These are phyloP conservation scores for Drosophila austrosaltans DNA, from an alignment of 2,888 invertebrate species.

Conservation along the genomic window DNA sequence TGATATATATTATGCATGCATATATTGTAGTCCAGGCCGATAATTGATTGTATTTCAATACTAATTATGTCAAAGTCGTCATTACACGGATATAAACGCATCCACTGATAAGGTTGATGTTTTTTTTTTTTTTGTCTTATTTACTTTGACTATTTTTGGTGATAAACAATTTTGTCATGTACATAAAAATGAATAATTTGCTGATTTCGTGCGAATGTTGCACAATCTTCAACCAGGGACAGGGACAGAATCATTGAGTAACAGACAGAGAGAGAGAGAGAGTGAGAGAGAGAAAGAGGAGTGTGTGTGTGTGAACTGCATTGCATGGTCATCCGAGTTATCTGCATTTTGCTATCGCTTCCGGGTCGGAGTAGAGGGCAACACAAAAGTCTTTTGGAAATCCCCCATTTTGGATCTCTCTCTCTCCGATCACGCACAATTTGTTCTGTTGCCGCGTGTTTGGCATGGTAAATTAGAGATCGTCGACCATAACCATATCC, in stretches of 20 bases:
- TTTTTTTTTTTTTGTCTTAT: background rate
- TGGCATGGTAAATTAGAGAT: constrained; percentile 30
- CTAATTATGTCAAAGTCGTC: background rate
- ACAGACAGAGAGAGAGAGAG: background rate
- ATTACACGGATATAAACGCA: background rate
- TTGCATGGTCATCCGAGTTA: constrained; percentile 16
- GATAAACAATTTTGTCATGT: constrained; percentile 10
- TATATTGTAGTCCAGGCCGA: too few species aligned
- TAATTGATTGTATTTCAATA: too few species aligned
- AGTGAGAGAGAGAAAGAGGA: background rate
- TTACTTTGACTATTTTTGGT: background rate
- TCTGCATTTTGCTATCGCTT: constrained; percentile 47
- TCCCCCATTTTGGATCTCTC: background rate
- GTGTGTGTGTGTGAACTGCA: background rate
- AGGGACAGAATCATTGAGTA: background rate
- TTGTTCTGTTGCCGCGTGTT: constrained; percentile 37
- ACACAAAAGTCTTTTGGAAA: background rate
- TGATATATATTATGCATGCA: too few species aligned
- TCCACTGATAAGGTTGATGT: background rate
- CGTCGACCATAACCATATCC: background rate
- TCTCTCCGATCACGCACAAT: constrained; percentile 20
- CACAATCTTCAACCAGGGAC: constrained; percentile 33
- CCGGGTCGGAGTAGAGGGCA: constrained; percentile 37
- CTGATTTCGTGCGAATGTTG: constrained; percentile 34
- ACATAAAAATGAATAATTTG: constrained; percentile 15